Base-by-base conservation (phyloP, 2,888 invertebrate species). In the Argynnis bischoffii region DNA sequence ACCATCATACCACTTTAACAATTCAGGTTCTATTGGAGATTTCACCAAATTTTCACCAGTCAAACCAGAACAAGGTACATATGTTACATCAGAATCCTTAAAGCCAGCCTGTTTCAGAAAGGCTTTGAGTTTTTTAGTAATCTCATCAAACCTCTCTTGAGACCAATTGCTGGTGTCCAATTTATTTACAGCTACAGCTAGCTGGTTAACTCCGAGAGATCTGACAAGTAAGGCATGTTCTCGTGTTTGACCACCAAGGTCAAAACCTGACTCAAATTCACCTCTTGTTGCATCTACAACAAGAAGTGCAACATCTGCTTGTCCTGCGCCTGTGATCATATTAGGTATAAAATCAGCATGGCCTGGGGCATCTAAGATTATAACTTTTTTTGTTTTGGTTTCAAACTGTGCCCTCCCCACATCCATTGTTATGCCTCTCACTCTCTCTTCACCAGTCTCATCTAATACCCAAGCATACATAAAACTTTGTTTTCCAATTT, bases 281-380 rank as follows among this genome's bases (percentile, higher is more conserved):
- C 99, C 99, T 77, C 96, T 94, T 0, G 97, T 97, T 0, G 99
- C 98, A 93, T 99, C 99, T 0, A 99, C 97, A 0, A 99, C 99
- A 26, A 99, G 90, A 47, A 99, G 92, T 15, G 99, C 99, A 0
- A 98, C 99, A 92, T 99, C 99, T 2, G 99, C 99, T 88, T 99
- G 99, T 0, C 98, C 97, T 2, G 99, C 99, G 16, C 99, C 99
- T 15, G 97, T 97, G 76, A 99, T 99, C 99, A 99, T 99, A 81
- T 99, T 99, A 2, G 99, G 99, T 82, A 99, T 99, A 82, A 99
- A 99, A 86, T 99, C 99, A 84, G 98, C 98, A 87, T 99, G 99
- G 0, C 99, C 99, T 0, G 99, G 99, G 41, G 99, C 99, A 94
- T 99, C 99, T 67, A 99, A 91, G 56, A 99, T 90, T 0, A 96